Percentiles rank a stretch among this genome's conserved stretches.
Evolutionary conservation across 2,797 vertebrate genomes (phyloP).

Genomic region (Pyrocephalus nanus): DNA sequence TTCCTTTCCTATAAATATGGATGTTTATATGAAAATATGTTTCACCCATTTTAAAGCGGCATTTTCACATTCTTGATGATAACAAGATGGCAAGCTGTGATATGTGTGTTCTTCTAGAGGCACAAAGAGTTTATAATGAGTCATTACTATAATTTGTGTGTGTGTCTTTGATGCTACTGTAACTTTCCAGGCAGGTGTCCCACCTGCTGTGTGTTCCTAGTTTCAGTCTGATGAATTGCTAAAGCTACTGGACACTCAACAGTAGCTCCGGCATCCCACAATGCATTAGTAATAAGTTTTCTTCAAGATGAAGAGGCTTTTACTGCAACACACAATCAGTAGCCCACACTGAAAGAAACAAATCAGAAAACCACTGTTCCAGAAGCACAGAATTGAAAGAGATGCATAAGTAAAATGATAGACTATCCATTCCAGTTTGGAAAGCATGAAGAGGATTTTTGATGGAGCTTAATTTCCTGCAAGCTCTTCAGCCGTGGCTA

Average conservation of each 20-base stretch:
- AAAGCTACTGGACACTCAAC: slow-evolving; percentile 36
- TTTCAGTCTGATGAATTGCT: slow-evolving; percentile 49
- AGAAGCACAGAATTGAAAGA: slow-evolving; percentile 62
- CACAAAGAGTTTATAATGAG: slow-evolving; percentile 38
- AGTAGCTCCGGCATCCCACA: neutral
- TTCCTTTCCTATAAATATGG: neutral
- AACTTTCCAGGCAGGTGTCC: slow-evolving; percentile 16
- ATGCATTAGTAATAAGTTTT: slow-evolving; percentile 46
- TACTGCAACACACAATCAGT: slow-evolving; percentile 46
- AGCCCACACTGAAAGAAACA: slow-evolving; percentile 57
- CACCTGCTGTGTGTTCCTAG: slow-evolving; percentile 26
- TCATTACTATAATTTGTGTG: slow-evolving; percentile 52
- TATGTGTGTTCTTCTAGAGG: slow-evolving; percentile 2
- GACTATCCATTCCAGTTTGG: slow-evolving; percentile 71
- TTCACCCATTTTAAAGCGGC: slow-evolving; percentile 5
- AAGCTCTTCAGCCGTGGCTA: slow-evolving; percentile 59
- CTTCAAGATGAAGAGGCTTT: slow-evolving; percentile 49
- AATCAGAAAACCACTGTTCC: slow-evolving; percentile 67
- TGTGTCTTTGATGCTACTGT: slow-evolving; percentile 45
- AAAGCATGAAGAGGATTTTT: slow-evolving; percentile 67
- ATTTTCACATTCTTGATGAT: slow-evolving; percentile 15
- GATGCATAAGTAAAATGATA: slow-evolving; percentile 67
- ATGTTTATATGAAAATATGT: neutral
- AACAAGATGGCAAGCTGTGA: slow-evolving; percentile 46
- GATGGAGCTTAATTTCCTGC: slow-evolving; percentile 73